Conservation (phyloP, 2,888 invertebrate genomes). For the Podabrus alpinus region DNA sequence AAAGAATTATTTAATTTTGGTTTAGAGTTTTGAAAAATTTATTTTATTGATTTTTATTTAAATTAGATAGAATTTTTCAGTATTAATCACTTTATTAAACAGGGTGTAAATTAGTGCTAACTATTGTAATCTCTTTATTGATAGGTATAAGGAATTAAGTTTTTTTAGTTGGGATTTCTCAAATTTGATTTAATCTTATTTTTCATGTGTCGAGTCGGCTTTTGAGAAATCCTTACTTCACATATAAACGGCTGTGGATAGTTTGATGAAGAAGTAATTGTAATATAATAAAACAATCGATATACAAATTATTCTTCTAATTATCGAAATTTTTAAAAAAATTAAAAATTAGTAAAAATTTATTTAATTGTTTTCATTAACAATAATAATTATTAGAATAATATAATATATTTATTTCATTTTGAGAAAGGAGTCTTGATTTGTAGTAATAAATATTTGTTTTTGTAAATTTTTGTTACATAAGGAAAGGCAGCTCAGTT, state of each 20-base stretch:
- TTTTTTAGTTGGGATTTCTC: constrained; percentile 21
- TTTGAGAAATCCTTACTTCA: constrained; percentile 4
- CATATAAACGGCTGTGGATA: constrained; percentile 40
- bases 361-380: not conserved
- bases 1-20: not conserved
- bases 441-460: constrained; percentile 1
- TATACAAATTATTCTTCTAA: constrained; percentile 25
- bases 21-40: constrained; percentile 3
- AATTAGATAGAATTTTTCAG: constrained; percentile 31
- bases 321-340: constrained; percentile 6
- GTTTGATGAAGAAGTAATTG: constrained; percentile 29
- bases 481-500: constrained; percentile 8
- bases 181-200: constrained; percentile 6
- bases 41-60: constrained; percentile 6
- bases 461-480: not conserved
- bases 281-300: constrained; percentile 10
- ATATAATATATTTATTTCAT: not conserved
- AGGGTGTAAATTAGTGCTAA: constrained; percentile 34
- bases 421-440: not conserved
- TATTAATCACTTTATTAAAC: constrained; percentile 37
- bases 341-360: constrained; percentile 5
- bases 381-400: not conserved
- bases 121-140: constrained; percentile 32
- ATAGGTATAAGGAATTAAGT: constrained; percentile 29
- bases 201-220: not conserved